Evolutionary conservation across 1,140 invertebrate genomes (phyloP).

Genomic region (Oryctes rhinoceros): DNA sequence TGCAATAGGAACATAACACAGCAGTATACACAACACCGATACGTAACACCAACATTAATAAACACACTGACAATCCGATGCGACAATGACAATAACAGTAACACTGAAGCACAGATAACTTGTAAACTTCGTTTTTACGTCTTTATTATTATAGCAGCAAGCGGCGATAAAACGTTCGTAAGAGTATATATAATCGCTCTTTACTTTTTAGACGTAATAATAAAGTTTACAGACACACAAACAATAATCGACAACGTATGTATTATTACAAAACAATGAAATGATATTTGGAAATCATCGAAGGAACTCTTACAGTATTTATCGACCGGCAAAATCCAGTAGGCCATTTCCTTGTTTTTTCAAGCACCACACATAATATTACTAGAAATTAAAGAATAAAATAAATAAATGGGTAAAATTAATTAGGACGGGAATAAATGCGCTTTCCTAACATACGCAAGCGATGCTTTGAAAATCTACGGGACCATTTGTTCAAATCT

Average conservation of each 20-base stretch:
- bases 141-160: not conserved
- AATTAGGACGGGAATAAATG: not conserved
- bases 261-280: not conserved
- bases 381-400: constrained; percentile 15
- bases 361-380: constrained; percentile 20
- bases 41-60: not conserved
- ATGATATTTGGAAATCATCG: not conserved
- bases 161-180: too few relatives aligned
- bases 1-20: not conserved
- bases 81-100: constrained; percentile 15
- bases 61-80: not conserved
- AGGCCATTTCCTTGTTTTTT: constrained; percentile 9
- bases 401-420: not conserved
- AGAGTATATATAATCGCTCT: too few relatives aligned
- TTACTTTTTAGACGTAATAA: too few relatives aligned
- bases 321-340: not conserved
- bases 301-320: constrained; percentile 15
- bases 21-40: constrained; percentile 1
- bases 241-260: too few relatives aligned
- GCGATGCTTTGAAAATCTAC: not conserved
- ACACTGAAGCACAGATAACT: not conserved
- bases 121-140: not conserved
- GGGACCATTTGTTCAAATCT: too few relatives aligned
- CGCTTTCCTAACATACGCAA: not conserved
- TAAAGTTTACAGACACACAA: too few relatives aligned